Percentiles rank a stretch among this genome's conserved stretches.
Conservation (phyloP, 2,888 invertebrate genomes). For the Zonitis immaculata region DNA sequence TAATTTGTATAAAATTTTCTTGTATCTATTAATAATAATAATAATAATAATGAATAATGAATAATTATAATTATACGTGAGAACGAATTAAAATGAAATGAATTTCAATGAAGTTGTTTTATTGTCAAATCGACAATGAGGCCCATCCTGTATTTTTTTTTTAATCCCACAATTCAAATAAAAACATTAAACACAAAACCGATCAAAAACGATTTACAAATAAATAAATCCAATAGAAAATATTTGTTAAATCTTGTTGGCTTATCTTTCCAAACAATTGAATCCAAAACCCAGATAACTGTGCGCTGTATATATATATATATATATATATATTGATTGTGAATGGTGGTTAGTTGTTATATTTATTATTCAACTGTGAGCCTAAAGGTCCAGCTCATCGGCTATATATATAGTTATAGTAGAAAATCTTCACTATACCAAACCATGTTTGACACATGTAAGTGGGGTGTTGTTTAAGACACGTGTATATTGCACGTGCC, state of each 20-base stretch:
- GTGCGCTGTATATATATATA: too few relatives aligned
- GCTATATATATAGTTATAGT: too few relatives aligned
- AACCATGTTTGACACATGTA: slow-evolving; percentile 48
- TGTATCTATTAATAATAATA: background rate
- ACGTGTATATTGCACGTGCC: slow-evolving; percentile 37
- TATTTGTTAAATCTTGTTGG: slow-evolving; percentile 39
- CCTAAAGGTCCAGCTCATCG: too few relatives aligned
- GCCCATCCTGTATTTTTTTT: too few relatives aligned
- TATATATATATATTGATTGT: too few relatives aligned
- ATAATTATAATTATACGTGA: too few relatives aligned
- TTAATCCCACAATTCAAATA: background rate
- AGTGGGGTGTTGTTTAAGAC: slow-evolving; percentile 40
- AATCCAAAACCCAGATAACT: slow-evolving; percentile 18
- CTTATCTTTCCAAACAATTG: slow-evolving; percentile 49
- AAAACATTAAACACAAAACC: slow-evolving; percentile 28
- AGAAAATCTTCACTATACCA: slow-evolving; percentile 12
- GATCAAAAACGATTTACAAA: slow-evolving; percentile 35
- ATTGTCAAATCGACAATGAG: too few relatives aligned
- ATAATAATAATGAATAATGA: too few relatives aligned
- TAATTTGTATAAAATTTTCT: background rate
- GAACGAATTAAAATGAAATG: slow-evolving; percentile 26
- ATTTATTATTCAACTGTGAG: too few relatives aligned
- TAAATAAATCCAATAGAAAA: slow-evolving; percentile 35
- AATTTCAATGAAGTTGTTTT: background rate
- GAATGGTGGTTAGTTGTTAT: slow-evolving; percentile 12